Percentiles rank a stretch among this genome's conserved stretches.
These are phyloP conservation scores for Zaprionus tsacasi DNA, from an alignment of 1,140 invertebrate genomes.

Conservation along the genomic window DNA sequence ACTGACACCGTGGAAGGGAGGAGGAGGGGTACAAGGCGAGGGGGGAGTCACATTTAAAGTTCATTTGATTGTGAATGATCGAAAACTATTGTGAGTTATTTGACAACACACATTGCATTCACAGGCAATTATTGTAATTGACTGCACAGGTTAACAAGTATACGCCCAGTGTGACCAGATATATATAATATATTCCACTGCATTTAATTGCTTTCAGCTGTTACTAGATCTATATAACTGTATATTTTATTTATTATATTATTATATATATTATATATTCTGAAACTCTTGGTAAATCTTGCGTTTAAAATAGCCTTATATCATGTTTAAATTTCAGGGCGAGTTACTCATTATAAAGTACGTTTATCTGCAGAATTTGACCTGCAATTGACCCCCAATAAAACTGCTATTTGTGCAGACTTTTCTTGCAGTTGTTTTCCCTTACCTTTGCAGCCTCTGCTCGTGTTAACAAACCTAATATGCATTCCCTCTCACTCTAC, in stretches of 20 bases:
- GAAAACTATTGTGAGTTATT: slow-evolving; percentile 57
- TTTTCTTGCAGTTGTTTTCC: background rate
- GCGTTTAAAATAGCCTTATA: background rate
- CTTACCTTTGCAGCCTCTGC: slow-evolving; percentile 1
- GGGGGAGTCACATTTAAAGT: slow-evolving; percentile 31
- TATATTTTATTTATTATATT: no score
- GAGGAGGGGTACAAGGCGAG: no score
- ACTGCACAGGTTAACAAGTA: slow-evolving; percentile 2
- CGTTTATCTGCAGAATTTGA: background rate
- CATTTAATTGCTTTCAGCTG: no score
- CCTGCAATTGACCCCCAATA: background rate
- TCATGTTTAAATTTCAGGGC: background rate
- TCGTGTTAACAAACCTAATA: slow-evolving; percentile 48
- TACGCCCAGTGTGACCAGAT: background rate
- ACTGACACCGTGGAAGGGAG: slow-evolving; percentile 3
- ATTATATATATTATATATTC: no score
- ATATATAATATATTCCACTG: background rate
- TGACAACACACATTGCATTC: slow-evolving; percentile 17
- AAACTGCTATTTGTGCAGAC: background rate
- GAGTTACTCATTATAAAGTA: background rate
- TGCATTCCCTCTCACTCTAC: slow-evolving; percentile 8
- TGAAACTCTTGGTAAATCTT: no score
- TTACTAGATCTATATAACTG: no score
- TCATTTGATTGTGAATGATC: slow-evolving; percentile 33
- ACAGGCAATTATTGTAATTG: slow-evolving; percentile 24